These are phyloP conservation scores for Drepanosiphum platanoidis DNA, from an alignment of 2,888 invertebrate species.

Conservation along the genomic window DNA sequence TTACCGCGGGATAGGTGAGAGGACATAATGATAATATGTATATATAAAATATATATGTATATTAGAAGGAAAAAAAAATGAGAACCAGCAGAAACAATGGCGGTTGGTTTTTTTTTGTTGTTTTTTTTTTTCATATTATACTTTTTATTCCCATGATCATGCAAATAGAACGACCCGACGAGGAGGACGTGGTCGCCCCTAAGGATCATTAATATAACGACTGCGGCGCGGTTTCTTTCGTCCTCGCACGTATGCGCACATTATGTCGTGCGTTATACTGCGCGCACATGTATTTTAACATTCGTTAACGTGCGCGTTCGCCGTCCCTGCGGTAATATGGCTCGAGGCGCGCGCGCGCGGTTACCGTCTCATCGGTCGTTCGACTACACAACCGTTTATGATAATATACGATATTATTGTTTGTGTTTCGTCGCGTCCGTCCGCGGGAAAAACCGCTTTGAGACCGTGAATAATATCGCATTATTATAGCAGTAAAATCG, in stretches of 20 bases:
- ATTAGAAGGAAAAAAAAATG: not conserved
- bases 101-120: not conserved
- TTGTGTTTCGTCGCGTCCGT: not conserved
- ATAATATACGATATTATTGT: not conserved
- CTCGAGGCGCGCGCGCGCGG: not conserved
- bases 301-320: conserved; percentile 14
- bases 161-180: conserved; percentile 44
- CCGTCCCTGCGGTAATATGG: not conserved
- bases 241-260: conserved; percentile 32
- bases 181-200: conserved; percentile 8
- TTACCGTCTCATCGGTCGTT: no score
- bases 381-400: not conserved
- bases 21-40: no score
- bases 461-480: not conserved
- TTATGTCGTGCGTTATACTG: not conserved
- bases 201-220: conserved; percentile 45
- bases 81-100: conserved; percentile 41
- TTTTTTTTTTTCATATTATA: not conserved
- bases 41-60: no score
- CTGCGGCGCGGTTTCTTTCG: conserved; percentile 18
- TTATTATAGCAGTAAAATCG: no score
- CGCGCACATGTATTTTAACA: not conserved
- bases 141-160: conserved; percentile 49
- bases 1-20: conserved; percentile 41
- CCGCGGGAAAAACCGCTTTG: not conserved